Evolutionary conservation across 2,797 vertebrate genomes (phyloP), one percentile per base, ranked within the genome.

Genomic region (Apogon hyalosoma): DNA sequence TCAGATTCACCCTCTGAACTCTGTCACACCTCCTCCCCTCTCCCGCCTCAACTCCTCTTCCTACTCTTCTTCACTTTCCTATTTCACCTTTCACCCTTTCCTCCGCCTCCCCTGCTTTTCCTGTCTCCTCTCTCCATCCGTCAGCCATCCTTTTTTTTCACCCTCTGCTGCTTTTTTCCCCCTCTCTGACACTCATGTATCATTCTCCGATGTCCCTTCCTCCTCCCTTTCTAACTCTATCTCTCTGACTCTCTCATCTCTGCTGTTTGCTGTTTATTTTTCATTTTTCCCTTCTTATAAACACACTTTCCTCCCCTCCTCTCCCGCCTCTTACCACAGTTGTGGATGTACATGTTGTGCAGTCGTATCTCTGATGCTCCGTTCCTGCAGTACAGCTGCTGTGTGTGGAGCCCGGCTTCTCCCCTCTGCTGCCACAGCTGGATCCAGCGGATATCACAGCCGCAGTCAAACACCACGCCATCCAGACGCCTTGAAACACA

Each of bases 401-500:
- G 98, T 4, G 91, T 93, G 80, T 96, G 90, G 38, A 99, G 93
- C 47, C 88, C 92, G 0, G 97, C 97, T 77, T 97, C 96, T 0
- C 95, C 95, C 88, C 95, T 95, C 89, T 96, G 94, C 92, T 97
- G 96, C 96, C 97, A 98, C 80, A 99, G 94, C 93, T 99, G 98
- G 90, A 99, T 96, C 98, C 98, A 99, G 77, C 97, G 98, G 77
- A 99, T 97, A 67, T 95, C 95, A 0, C 98, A 99, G 87, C 96
- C 97, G 48, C 98, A 99, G 85, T 96, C 95, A 50, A 99, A 99
- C 66, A 96, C 90, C 74, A 98, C 97, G 41, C 95, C 94, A 59
- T 98, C 97, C 91, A 99, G 77, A 72, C 89, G 95, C 93, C 98
- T 99, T 77, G 1, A 48, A 63, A 85, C 12, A 77, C 43, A 61